A percentile compares a stretch with the other conserved stretches of the same genome.
Evolutionary conservation across 2,888 invertebrate genomes (phyloP).

Genomic region (Scaptomyza tumidula): DNA sequence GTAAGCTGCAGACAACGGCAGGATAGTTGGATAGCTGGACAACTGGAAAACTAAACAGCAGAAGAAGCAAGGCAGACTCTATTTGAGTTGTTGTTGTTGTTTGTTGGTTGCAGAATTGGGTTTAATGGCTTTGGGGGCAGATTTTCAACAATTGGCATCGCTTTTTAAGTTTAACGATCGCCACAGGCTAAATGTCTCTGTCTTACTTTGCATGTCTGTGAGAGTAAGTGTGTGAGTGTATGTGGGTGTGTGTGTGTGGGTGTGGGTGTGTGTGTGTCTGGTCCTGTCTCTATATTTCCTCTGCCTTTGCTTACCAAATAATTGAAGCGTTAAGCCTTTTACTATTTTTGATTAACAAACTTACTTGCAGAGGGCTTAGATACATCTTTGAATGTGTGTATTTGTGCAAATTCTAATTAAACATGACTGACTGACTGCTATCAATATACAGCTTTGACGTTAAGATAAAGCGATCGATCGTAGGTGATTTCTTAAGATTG

Average conservation of each 20-base stretch:
- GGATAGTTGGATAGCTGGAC: constrained; percentile 11
- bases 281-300: not conserved
- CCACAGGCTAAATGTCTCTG: constrained; percentile 45
- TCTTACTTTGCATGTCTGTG: constrained; percentile 4
- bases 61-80: not conserved
- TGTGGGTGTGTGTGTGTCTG: not conserved
- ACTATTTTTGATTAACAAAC: constrained; percentile 31
- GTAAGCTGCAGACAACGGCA: constrained; percentile 38
- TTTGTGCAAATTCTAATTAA: not conserved
- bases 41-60: not conserved
- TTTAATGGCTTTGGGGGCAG: constrained; percentile 9
- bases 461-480: too few relatives aligned
- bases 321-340: constrained; percentile 68
- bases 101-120: constrained; percentile 4
- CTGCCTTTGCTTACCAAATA: constrained; percentile 25
- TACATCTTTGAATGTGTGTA: not conserved
- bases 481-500: too few relatives aligned
- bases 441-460: not conserved
- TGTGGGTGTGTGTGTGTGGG: not conserved
- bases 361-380: not conserved
- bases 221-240: constrained; percentile 4
- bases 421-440: not conserved
- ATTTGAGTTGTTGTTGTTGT: constrained; percentile 6
- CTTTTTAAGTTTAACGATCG: constrained; percentile 68
- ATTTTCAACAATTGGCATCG: constrained; percentile 37